Evolutionary conservation across 2,888 invertebrate species (phyloP).

Genomic region (Rosalia funebris): DNA sequence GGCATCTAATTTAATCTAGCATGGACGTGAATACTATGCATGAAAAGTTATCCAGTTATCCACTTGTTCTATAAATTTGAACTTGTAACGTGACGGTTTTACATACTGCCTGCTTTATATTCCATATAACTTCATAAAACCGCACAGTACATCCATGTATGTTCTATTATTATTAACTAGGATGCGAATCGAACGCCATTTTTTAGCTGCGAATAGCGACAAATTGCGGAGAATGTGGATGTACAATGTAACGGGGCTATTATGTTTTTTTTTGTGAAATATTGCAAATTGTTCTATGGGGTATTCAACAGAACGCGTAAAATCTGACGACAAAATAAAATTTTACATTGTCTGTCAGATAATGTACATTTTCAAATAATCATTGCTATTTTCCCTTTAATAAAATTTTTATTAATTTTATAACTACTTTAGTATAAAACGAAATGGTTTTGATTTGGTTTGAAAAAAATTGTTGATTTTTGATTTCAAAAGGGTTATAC

Average conservation of each 20-base stretch:
- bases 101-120: constrained; percentile 58
- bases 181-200: constrained; percentile 30
- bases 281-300: neutral
- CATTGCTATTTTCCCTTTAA: too few species aligned
- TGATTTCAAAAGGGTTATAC: too few species aligned
- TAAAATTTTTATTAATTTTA: too few species aligned
- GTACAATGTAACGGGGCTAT: constrained; percentile 1
- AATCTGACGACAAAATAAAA: neutral
- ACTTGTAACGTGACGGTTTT: constrained; percentile 61
- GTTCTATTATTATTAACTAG: constrained; percentile 45
- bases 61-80: constrained; percentile 62
- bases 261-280: constrained; percentile 3
- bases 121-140: constrained; percentile 52
- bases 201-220: constrained; percentile 2
- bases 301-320: neutral
- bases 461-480: too few species aligned
- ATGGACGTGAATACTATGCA: constrained; percentile 46
- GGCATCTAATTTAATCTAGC: constrained; percentile 60
- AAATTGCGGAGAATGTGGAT: constrained; percentile 7
- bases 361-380: too few species aligned
- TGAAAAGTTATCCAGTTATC: constrained; percentile 61
- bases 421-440: too few species aligned
- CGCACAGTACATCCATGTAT: constrained; percentile 42
- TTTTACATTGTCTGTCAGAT: too few species aligned
- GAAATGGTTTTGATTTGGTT: too few species aligned